Base-by-base conservation (phyloP, 2,113 vertebrate species). In the Paedocypris sp. region DNA sequence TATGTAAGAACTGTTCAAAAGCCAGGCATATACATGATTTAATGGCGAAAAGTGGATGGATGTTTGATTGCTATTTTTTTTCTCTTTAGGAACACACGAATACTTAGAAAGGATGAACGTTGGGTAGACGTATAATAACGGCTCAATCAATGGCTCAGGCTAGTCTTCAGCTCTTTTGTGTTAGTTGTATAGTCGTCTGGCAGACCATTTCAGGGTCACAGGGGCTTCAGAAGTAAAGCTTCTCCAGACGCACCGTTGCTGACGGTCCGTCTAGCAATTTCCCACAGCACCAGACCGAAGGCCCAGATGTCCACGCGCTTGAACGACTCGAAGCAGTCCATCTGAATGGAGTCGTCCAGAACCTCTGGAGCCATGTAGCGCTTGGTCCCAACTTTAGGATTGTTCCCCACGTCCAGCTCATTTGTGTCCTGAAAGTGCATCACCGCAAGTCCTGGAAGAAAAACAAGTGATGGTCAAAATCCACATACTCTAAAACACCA, bases 361-460 rank as follows among this genome's bases (percentile, higher is more conserved):
- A 99, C 91, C 33, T 99, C 95, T 0, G 95, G 95, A 1, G 95
- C 94, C 95, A 99, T 99, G 85, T 99, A 99, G 62, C 95, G 90
- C 58, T 99, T 99, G 62, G 95, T 99, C 26, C 95, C 95, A 64
- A 98, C 95, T 0, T 96, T 94, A 2, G 95, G 93, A 22, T 99
- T 99, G 82, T 96, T 97, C 4, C 93, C 95, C 71, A 99, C 91
- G 0, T 99, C 95, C 45, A 99, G 28, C 77, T 96, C 92, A 5
- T 99, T 97, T 2, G 93, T 99, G 82, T 93, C 91, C 71, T 98
- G 94, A 60, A 94, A 99, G 81, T 99, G 95, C 90, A 99, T 97
- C 2, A 99, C 95, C 0, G 95, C 91, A n/a, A 98, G 80, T 60
- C 95, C 95, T 99, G 48, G 3, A 15, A 8, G 39, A 31, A 1